Percentiles rank a stretch among this genome's conserved stretches.
Evolutionary conservation across 2,797 vertebrate genomes (phyloP).

Genomic region (Peromyscus aztecus): DNA sequence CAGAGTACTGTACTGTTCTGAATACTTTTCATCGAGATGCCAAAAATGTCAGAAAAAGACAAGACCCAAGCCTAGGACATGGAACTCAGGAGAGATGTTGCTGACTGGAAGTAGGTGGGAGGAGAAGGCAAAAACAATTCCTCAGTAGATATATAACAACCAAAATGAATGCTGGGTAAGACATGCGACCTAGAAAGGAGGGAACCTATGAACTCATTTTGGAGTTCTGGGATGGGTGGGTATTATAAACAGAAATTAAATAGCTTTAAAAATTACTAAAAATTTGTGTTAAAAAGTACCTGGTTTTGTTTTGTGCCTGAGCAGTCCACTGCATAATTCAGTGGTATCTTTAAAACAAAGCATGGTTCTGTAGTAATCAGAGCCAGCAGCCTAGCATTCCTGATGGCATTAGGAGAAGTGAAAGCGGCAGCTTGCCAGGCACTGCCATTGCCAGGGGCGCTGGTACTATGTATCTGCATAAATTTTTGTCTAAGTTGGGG

Average conservation of each 20-base stretch:
- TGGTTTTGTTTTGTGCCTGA: not conserved
- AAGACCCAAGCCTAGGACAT: not conserved
- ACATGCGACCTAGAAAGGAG: not conserved
- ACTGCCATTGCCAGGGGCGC: not conserved
- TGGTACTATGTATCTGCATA: not conserved
- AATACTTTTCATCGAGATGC: slow-evolving; percentile 59
- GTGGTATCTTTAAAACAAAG: not conserved
- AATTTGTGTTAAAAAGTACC: slow-evolving; percentile 3
- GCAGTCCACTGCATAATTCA: not conserved
- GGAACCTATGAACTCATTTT: slow-evolving; percentile 33
- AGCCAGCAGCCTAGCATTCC: not conserved
- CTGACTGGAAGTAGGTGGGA: not conserved
- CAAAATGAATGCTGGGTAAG: slow-evolving; percentile 36
- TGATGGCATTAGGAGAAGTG: not conserved
- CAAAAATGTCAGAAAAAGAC: slow-evolving; percentile 38
- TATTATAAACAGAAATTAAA: slow-evolving; percentile 52
- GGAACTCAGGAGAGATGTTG: not conserved
- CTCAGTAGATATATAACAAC: not conserved
- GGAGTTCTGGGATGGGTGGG: not conserved
- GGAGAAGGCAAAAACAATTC: not conserved
- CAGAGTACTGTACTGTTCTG: slow-evolving; percentile 13
- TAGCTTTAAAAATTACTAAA: not conserved
- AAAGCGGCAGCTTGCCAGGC: not conserved
- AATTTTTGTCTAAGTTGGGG: not conserved
- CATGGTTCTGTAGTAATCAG: too few species aligned